phyloP scores from a whole-genome alignment of 2,797 vertebrate species.

The Oryzias sinensis region DNA sequence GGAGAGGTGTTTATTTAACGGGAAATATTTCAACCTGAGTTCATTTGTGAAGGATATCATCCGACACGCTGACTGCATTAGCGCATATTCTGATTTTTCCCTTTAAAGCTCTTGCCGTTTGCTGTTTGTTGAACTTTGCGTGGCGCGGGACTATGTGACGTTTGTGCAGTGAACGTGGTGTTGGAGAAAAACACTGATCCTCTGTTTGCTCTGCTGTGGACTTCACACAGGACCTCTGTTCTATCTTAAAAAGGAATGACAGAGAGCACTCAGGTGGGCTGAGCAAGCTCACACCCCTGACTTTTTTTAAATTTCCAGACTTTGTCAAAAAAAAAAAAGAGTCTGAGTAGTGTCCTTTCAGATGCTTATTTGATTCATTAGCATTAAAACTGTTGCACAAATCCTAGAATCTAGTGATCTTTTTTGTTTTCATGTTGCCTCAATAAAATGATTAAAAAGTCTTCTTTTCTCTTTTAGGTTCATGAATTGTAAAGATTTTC shows the following conservation, averaged over 20 bases:
- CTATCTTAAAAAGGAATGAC: slow-evolving; percentile 14
- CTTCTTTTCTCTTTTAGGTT: slow-evolving; percentile 77
- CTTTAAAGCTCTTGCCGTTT: slow-evolving; percentile 59
- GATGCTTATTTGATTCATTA: not conserved
- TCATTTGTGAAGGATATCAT: slow-evolving; percentile 30
- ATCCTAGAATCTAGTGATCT: not conserved
- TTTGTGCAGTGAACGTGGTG: slow-evolving; percentile 33
- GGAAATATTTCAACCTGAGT: slow-evolving; percentile 1
- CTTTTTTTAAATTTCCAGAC: slow-evolving; percentile 20
- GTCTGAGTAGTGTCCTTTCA: slow-evolving; percentile 4
- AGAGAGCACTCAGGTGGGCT: slow-evolving; percentile 44
- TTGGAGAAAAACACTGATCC: slow-evolving; percentile 46
- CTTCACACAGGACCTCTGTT: slow-evolving; percentile 58
- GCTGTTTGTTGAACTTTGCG: slow-evolving; percentile 35
- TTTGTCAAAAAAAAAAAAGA: slow-evolving; percentile 13
- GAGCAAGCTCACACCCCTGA: slow-evolving; percentile 16
- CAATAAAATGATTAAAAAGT: no score
- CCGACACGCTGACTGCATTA: slow-evolving; percentile 32
- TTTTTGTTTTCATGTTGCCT: not conserved
- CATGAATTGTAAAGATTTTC: slow-evolving; percentile 86
- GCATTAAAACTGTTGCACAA: no score
- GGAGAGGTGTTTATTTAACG: slow-evolving; percentile 10
- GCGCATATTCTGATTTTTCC: slow-evolving; percentile 10
- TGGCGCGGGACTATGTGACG: slow-evolving; percentile 17
- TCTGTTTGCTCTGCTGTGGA: slow-evolving; percentile 38